Percentiles rank a stretch among this genome's conserved stretches.
Conservation (phyloP, 2,888 invertebrate genomes). For the Papilio demoleus region DNA sequence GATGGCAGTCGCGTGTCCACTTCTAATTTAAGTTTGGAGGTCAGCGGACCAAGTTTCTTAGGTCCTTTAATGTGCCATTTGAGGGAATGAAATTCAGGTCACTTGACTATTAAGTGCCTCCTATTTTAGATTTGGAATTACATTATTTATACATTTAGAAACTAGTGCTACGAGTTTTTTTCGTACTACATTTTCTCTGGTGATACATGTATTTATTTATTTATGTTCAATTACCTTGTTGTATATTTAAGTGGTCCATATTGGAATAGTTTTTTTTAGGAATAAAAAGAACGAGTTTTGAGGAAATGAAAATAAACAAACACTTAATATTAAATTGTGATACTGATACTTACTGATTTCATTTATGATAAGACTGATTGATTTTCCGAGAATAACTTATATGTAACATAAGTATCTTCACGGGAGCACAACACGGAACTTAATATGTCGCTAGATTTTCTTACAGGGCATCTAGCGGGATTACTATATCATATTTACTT, state of each 20-base stretch:
- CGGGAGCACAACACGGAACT: constrained; percentile 12
- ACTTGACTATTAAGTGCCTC: constrained; percentile 12
- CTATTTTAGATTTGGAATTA: constrained; percentile 11
- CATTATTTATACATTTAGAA: constrained; percentile 9
- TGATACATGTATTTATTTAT: not conserved
- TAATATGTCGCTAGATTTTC: constrained; percentile 1
- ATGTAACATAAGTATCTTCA: constrained; percentile 8
- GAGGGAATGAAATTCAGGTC: constrained; percentile 31
- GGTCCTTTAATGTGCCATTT: constrained; percentile 37
- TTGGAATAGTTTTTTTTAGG: too few species aligned
- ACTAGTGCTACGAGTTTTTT: constrained; percentile 9
- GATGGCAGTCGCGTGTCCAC: constrained; percentile 31
- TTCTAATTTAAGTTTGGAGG: constrained; percentile 40
- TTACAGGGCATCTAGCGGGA: constrained; percentile 8
- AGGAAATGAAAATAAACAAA: too few species aligned
- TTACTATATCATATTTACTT: constrained; percentile 1
- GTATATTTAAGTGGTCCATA: not conserved
- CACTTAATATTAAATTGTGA: too few species aligned
- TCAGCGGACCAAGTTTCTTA: constrained; percentile 33
- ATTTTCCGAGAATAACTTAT: not conserved
- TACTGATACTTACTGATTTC: not conserved
- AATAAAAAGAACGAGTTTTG: too few species aligned
- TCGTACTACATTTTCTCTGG: not conserved
- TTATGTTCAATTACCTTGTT: not conserved
- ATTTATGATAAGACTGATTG: not conserved